Evolutionary conservation across 2,888 invertebrate genomes (phyloP).

Genomic region (Cerastoderma edule): DNA sequence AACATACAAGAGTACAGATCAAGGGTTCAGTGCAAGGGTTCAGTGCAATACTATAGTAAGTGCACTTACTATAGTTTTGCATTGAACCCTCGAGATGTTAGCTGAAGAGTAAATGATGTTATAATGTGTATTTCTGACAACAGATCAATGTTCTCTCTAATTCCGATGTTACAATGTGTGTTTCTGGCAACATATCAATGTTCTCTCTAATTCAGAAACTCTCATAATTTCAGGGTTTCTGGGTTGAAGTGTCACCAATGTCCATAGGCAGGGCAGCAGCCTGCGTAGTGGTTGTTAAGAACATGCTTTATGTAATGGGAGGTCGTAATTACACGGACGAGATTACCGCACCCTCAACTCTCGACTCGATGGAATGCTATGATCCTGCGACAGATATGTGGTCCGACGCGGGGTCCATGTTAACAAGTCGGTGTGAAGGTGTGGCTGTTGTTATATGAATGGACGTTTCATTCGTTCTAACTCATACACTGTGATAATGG

Average conservation of each 20-base stretch:
- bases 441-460: constrained; percentile 67
- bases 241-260: constrained; percentile 90
- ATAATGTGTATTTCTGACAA: too few species aligned
- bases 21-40: too few species aligned
- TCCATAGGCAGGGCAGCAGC: constrained; percentile 93
- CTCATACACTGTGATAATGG: too few species aligned
- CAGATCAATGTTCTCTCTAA: too few species aligned
- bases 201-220: too few species aligned
- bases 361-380: constrained; percentile 93
- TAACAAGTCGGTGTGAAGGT: constrained; percentile 90
- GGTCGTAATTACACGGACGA: constrained; percentile 88
- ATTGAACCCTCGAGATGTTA: too few species aligned
- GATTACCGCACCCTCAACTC: constrained; percentile 84
- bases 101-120: too few species aligned
- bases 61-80: too few species aligned
- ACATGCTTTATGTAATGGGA: constrained; percentile 95
- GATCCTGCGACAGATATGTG: constrained; percentile 91
- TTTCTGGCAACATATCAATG: too few species aligned
- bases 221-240: constrained; percentile 84
- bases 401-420: constrained; percentile 91
- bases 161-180: too few species aligned
- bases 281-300: constrained; percentile 92
- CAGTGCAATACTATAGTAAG: too few species aligned
- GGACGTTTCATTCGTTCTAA: constrained; percentile 25
- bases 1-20: too few species aligned